These are phyloP conservation scores for Antheraea pernyi DNA, from an alignment of 1,140 invertebrate species.

Conservation along the genomic window DNA sequence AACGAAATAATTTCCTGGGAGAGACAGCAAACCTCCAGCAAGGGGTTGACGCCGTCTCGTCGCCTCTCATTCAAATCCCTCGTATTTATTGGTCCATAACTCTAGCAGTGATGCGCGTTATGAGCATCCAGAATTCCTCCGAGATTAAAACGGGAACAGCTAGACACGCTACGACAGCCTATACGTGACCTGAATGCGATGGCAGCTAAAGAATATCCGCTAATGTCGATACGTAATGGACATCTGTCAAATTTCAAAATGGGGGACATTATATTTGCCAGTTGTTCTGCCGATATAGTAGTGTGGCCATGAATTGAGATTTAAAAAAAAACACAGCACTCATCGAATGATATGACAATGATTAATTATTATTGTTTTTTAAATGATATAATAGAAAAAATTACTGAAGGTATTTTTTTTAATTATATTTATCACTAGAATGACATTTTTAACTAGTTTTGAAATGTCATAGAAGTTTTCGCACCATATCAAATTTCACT, in stretches of 20 bases:
- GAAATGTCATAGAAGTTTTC: too few species aligned
- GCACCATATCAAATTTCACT: too few species aligned
- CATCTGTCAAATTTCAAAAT: conserved; percentile 39
- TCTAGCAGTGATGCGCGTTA: conserved; percentile 45
- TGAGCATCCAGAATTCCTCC: conserved; percentile 52
- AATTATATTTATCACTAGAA: too few species aligned
- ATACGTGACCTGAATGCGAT: conserved; percentile 48
- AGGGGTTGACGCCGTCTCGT: conserved; percentile 38
- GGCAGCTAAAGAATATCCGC: conserved; percentile 35
- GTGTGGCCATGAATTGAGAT: too few species aligned
- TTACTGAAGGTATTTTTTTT: too few species aligned
- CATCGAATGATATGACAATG: too few species aligned
- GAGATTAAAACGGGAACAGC: conserved; percentile 49
- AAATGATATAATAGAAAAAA: too few species aligned
- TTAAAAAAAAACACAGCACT: too few species aligned
- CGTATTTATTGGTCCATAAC: conserved; percentile 63
- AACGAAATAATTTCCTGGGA: background rate
- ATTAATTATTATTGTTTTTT: too few species aligned
- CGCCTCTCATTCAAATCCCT: conserved; percentile 53
- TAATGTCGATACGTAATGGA: conserved; percentile 41
- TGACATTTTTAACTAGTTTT: too few species aligned
- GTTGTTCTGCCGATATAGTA: background rate
- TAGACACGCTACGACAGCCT: conserved; percentile 32
- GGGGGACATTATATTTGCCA: conserved; percentile 22
- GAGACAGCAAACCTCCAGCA: background rate